These are phyloP conservation scores for Nasonovia ribisnigri DNA, from an alignment of 2,888 invertebrate species.

Conservation along the genomic window DNA sequence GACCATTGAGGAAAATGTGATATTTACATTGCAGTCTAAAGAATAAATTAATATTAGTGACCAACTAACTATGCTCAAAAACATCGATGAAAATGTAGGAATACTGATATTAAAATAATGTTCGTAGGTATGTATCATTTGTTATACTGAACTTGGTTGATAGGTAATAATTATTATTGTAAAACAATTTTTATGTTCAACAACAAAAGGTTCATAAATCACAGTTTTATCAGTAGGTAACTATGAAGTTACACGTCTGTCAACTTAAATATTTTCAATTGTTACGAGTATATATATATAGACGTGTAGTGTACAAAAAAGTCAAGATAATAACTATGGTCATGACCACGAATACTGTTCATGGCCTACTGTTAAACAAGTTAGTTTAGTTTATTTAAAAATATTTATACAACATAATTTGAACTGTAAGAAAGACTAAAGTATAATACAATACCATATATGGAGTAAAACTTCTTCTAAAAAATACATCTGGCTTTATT, in stretches of 20 bases:
- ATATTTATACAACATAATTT: slow-evolving; percentile 38
- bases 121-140: neutral
- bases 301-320: slow-evolving; percentile 8
- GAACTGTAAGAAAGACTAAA: neutral
- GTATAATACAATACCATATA: slow-evolving; percentile 24
- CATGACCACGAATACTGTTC: slow-evolving; percentile 28
- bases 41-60: neutral
- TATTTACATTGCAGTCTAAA: neutral
- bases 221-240: slow-evolving; percentile 30
- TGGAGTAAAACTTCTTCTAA: slow-evolving; percentile 5
- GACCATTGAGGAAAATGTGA: neutral
- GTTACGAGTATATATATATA: neutral
- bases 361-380: slow-evolving; percentile 22
- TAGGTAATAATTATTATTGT: slow-evolving; percentile 25
- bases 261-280: slow-evolving; percentile 43
- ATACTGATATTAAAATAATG: neutral
- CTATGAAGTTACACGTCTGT: slow-evolving; percentile 39
- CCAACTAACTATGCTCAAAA: neutral
- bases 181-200: slow-evolving; percentile 15
- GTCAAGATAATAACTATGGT: slow-evolving; percentile 40
- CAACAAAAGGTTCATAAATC: slow-evolving; percentile 42
- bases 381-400: slow-evolving; percentile 22
- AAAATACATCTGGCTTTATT: neutral
- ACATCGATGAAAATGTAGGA: neutral
- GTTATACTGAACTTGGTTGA: neutral